Evolutionary conservation across 2,797 vertebrate species (phyloP), one percentile per base, ranked within the genome.

Genomic region (Clarias fuscus): DNA sequence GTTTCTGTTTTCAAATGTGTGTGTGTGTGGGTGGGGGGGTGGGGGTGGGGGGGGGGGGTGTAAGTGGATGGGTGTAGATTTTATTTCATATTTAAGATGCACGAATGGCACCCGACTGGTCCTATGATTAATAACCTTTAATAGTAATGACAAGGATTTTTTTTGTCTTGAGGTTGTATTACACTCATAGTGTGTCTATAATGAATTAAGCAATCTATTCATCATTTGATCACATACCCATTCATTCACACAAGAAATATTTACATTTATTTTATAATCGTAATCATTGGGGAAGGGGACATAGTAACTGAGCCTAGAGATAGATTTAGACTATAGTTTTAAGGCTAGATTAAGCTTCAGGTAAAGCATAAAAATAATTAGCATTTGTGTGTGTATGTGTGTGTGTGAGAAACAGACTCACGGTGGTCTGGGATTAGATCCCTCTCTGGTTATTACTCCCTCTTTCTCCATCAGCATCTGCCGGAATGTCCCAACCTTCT

Each of bases 391-490:
- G 70, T 7, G 13, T 11, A 70, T 61, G 37, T 82, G 79, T 56
- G 72, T 79, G 59, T 80, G 30, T 37, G 72, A 24, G 20, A 40
- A 33, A 37, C 61, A 53, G 62, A 96, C 98, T 98, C 92, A 99
- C 98, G 96, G 91, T 65, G 97, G 97, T 85, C 95, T 95, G 20
- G 95, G 94, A 6, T 97, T 95, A 77, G 97, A 94, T 85, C 98
- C 97, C 79, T 98, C 98, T 91, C 97, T 96, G 91, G 97, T 98
- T 91, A 99, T 97, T 56, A 99, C 98, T 0, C 98, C 98, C 86
- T 99, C 98, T 92, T 99, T 99, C 94, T 99, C 98, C 98, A 99
- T 99, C 94, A 99, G 94, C 98, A 99, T 99, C 87, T 99, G 98
- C 88, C 98, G 96, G 92, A 99, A 99, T 0, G 98, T 99, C 91